These are phyloP conservation scores for Pterostichus niger DNA, from an alignment of 2,888 invertebrate species.

Conservation along the genomic window DNA sequence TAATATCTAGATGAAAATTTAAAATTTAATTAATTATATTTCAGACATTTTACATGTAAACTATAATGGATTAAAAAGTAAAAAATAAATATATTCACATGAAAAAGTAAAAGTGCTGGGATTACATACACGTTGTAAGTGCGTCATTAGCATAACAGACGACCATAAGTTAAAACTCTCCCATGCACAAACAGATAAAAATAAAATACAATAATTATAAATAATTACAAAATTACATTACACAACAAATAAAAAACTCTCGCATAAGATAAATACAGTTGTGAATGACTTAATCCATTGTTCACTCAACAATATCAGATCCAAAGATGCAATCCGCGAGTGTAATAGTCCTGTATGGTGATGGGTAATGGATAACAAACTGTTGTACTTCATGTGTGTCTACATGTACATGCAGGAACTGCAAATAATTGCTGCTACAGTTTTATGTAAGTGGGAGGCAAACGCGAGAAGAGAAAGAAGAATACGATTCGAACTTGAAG, in stretches of 20 bases:
- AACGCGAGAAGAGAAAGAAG: background rate
- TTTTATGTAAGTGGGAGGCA: constrained; percentile 11
- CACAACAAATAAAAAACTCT: constrained; percentile 3
- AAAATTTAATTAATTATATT: background rate
- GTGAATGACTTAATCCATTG: constrained; percentile 27
- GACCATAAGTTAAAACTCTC: constrained; percentile 31
- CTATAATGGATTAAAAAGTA: background rate
- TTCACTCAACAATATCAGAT: constrained; percentile 12
- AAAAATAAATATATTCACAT: background rate
- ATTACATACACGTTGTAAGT: constrained; percentile 8
- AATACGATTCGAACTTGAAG: constrained; percentile 11
- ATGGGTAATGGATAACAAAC: constrained; percentile 31
- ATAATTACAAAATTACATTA: constrained; percentile 37
- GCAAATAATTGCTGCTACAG: constrained; percentile 41
- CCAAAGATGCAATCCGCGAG: constrained; percentile 14
- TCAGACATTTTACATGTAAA: constrained; percentile 4
- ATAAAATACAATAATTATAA: constrained; percentile 41
- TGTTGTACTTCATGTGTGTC: constrained; percentile 13
- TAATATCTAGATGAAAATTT: no score
- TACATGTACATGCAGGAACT: constrained; percentile 37
- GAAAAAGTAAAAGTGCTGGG: constrained; percentile 17
- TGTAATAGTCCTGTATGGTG: constrained; percentile 18
- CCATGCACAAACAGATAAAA: constrained; percentile 4
- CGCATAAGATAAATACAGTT: background rate
- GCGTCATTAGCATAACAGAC: constrained; percentile 16